Percentiles rank a stretch among this genome's conserved stretches.
These are phyloP conservation scores for Melanotaenia boesemani DNA, from an alignment of 2,797 vertebrate genomes.

Conservation along the genomic window DNA sequence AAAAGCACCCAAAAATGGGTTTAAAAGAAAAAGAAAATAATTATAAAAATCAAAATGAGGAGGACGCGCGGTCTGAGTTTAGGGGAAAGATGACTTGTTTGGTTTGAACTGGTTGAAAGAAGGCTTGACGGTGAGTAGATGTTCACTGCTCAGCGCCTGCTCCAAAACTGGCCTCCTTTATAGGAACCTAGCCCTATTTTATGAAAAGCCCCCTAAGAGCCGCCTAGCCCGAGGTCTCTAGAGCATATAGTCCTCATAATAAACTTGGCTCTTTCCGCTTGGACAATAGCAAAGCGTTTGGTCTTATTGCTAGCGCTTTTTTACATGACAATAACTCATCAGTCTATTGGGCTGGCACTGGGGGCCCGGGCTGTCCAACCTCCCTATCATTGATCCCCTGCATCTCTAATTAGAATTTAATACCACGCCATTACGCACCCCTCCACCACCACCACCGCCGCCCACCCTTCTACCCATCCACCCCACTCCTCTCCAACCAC, in stretches of 20 bases:
- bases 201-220: slow-evolving; percentile 99
- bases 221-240: slow-evolving; percentile 99
- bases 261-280: slow-evolving; percentile 99
- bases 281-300: slow-evolving; percentile 99
- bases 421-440: slow-evolving; percentile 98
- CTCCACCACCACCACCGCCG: slow-evolving; percentile 86
- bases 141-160: slow-evolving; percentile 98
- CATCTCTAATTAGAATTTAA: slow-evolving; percentile 99
- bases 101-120: slow-evolving; percentile 82
- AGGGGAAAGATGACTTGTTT: slow-evolving; percentile 75
- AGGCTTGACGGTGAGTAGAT: slow-evolving; percentile 90
- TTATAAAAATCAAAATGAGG: slow-evolving; percentile 38
- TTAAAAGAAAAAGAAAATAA: slow-evolving; percentile 55
- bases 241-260: slow-evolving; percentile 99
- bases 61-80: slow-evolving; percentile 71
- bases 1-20: slow-evolving; percentile 70
- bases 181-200: slow-evolving; percentile 99
- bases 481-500: slow-evolving; percentile 90
- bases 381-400: slow-evolving; percentile 99
- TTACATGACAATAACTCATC: slow-evolving; percentile 99
- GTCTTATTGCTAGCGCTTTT: slow-evolving; percentile 99
- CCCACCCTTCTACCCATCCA: slow-evolving; percentile 79
- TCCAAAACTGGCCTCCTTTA: slow-evolving; percentile 99
- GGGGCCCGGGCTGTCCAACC: slow-evolving; percentile 99
- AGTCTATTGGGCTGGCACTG: slow-evolving; percentile 99